A percentile compares a stretch with the other conserved stretches of the same genome.
These are phyloP conservation scores for Catostylus mosaicus DNA, from an alignment of 30 jellyfish, hydroid and myxozoan genomes.

Conservation along the genomic window DNA sequence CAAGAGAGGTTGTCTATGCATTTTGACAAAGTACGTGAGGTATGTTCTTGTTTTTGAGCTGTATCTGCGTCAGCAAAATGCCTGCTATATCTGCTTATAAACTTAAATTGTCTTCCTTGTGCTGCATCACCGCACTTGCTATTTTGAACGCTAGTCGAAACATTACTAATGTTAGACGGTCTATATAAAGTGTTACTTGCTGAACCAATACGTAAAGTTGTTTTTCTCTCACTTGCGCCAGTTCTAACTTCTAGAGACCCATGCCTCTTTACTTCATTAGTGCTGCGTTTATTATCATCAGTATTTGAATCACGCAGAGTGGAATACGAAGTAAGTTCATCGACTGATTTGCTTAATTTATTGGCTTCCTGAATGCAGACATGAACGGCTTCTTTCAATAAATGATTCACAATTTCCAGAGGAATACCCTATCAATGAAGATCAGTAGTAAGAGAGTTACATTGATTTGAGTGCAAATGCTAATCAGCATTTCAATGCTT, in stretches of 20 bases:
- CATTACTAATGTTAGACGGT: neutral
- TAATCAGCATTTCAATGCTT: too few relatives aligned
- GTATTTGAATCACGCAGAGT: neutral
- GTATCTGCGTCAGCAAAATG: slow-evolving; percentile 31
- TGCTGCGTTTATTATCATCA: neutral
- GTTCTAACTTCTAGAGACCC: neutral
- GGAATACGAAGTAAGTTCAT: neutral
- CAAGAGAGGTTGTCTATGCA: neutral
- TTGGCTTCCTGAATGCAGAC: slow-evolving; percentile 21
- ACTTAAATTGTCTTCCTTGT: neutral
- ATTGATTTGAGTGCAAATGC: too few relatives aligned
- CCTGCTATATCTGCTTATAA: slow-evolving; percentile 37
- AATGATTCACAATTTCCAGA: slow-evolving; percentile 37
- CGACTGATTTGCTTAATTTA: neutral
- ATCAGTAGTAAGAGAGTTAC: neutral
- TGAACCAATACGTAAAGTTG: neutral
- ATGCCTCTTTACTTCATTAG: neutral
- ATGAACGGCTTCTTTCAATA: slow-evolving; percentile 46
- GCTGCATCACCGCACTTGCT: neutral
- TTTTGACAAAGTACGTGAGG: neutral
- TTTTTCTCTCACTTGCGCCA: neutral
- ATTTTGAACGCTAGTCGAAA: neutral
- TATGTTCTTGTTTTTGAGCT: neutral
- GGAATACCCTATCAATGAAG: slow-evolving; percentile 40
- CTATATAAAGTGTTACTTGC: neutral